Evolutionary conservation across 2,113 vertebrate species (phyloP).

Genomic region (Amblyornis subalaris): DNA sequence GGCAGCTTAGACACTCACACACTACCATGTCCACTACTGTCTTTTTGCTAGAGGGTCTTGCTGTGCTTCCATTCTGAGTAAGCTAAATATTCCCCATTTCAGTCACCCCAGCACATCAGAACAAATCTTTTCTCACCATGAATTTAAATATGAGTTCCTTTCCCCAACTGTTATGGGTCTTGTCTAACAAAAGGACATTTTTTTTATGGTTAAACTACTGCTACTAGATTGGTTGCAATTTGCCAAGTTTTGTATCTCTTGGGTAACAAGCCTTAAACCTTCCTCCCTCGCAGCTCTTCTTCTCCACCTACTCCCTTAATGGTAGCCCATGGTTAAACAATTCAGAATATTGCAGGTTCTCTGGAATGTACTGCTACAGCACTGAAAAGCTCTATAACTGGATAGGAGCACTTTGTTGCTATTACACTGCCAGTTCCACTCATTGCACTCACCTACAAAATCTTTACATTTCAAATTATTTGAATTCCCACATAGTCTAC

Average conservation of each 20-base stretch:
- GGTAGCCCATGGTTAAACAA: neutral
- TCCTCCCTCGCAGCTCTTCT: neutral
- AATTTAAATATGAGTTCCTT: neutral
- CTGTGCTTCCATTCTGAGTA: neutral
- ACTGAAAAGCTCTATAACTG: neutral
- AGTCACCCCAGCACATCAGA: neutral
- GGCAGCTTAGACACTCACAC: neutral
- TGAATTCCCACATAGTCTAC: neutral
- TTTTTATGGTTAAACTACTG: neutral
- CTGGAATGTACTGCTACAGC: neutral
- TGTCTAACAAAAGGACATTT: neutral
- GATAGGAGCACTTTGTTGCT: neutral
- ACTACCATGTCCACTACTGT: rapidly evolving
- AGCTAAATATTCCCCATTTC: neutral
- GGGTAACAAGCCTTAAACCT: neutral
- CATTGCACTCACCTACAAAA: neutral
- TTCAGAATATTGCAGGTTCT: neutral
- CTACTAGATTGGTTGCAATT: neutral
- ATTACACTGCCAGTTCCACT: neutral
- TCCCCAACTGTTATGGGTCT: neutral
- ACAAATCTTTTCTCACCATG: neutral
- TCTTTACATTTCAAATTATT: neutral
- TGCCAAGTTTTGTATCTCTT: neutral
- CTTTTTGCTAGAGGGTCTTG: neutral
- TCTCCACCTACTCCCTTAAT: neutral